Percentiles rank a stretch among this genome's conserved stretches.
These are phyloP conservation scores for Carassius gibelio DNA, from an alignment of 2,113 vertebrate species.

Conservation along the genomic window DNA sequence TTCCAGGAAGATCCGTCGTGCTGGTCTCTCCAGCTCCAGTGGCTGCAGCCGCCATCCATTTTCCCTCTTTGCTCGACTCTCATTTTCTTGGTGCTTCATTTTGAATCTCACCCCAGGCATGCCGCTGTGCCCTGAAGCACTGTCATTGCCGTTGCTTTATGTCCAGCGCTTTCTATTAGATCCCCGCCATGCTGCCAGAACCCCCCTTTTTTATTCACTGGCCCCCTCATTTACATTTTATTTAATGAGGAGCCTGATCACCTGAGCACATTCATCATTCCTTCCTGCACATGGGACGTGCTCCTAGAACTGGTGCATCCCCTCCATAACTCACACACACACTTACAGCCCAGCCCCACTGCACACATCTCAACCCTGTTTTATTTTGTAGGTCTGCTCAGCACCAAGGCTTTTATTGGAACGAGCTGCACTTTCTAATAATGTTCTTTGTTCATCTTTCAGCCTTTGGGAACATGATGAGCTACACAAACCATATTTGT, in stretches of 20 bases:
- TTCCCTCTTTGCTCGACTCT: conserved; percentile 48
- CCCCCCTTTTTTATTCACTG: conserved; percentile 53
- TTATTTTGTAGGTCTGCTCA: conserved; percentile 49
- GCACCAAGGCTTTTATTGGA: conserved; percentile 46
- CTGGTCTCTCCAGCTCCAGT: conserved; percentile 43
- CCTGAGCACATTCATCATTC: conserved; percentile 65
- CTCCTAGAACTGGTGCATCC: conserved; percentile 44
- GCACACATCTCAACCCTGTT: conserved; percentile 26
- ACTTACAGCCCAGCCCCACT: conserved; percentile 30
- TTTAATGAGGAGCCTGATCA: conserved; percentile 68
- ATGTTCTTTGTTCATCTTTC: conserved; percentile 39
- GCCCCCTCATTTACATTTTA: conserved; percentile 65
- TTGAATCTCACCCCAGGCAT: conserved; percentile 57
- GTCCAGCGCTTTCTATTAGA: conserved; percentile 61
- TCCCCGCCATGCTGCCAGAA: conserved; percentile 58
- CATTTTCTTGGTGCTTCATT: conserved; percentile 64
- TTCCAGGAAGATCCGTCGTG: conserved; percentile 48
- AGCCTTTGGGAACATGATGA: conserved; percentile 21
- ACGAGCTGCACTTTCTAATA: conserved; percentile 43
- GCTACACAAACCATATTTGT: conserved; percentile 28
- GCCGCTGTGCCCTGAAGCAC: conserved; percentile 53
- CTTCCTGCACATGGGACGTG: conserved; percentile 55
- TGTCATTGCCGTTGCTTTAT: conserved; percentile 62
- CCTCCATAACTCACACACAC: conserved; percentile 42
- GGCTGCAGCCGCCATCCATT: conserved; percentile 55